Base-by-base conservation (phyloP, 1,140 invertebrate species). In the Calephelis virginiensis region DNA sequence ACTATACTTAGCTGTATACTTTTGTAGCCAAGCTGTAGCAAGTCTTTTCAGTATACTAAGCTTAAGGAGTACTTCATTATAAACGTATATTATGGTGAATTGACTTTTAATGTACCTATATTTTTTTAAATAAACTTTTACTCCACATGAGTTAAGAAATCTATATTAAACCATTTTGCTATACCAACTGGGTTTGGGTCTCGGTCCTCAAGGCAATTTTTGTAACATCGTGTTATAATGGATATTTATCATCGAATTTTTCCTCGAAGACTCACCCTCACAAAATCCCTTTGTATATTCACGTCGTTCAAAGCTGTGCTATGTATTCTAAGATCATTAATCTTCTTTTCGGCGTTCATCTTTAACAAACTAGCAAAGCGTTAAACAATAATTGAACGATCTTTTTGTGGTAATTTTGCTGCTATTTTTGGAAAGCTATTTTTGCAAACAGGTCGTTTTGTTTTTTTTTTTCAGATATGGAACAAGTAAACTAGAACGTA, bases 201-300 rank as follows among this genome's bases (percentile, higher is more conserved):
- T 11, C 5, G 17, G 50, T 37, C 17, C 45, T 8, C 13, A 10
- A 11, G 45, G 47, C n/a, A 28, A 5, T 48, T 63, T 63, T 49
- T 17, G 61, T 13, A 48, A 28, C 61, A 37, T 17, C 56, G 48
- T 46, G 53, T 14, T 40, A 40, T 50, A n/a, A 47, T 48, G 45
- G 49, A 48, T 37, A 43, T 61, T 66, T 48, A 67, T 67, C 40
- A 61, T 67, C 61, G 49, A 50, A 48, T 50, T 38, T 61, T 63
- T 50, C 56, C 48, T n/a, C 47, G 60, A 56, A 49, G 12, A 13
- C 48, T 61, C 59, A 40, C 38, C 60, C 38, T 61, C 11, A 45
- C 63, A 64, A 64, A 64, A 64, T 53, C 49, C 49, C 49, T 53
- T 53, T 53, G 49, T 53, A n/a, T 53, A 53, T 53, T 53, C 17